Percentiles rank a stretch among this genome's conserved stretches.
Conservation (phyloP, 2,797 vertebrate species). For the Spinus pinus region DNA sequence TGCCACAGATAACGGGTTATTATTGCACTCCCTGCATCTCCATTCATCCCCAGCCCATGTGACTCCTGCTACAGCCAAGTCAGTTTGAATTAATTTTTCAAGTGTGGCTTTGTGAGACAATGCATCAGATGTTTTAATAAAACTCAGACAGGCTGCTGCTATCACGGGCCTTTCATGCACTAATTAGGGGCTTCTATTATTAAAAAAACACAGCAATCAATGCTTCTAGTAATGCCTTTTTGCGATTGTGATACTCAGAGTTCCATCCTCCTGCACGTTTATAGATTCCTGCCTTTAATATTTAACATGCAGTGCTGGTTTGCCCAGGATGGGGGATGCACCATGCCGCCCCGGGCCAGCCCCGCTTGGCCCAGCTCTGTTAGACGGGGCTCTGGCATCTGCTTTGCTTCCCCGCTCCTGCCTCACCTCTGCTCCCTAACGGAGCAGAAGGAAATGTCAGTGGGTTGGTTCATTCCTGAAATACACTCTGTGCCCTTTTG, state of each 20-base stretch:
- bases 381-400: neutral
- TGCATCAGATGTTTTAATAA: slow-evolving; percentile 72
- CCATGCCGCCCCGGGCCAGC: neutral
- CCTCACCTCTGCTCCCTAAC: neutral
- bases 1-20: slow-evolving; percentile 34
- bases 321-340: neutral
- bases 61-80: slow-evolving; percentile 41
- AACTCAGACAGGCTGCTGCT: slow-evolving; percentile 64
- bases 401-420: neutral
- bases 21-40: slow-evolving; percentile 1
- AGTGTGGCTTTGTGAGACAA: slow-evolving; percentile 53
- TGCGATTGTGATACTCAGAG: neutral
- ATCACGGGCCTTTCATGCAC: slow-evolving; percentile 29
- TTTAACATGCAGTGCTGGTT: neutral
- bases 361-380: neutral
- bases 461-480: neutral
- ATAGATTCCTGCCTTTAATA: slow-evolving; percentile 30
- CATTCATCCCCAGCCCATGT: slow-evolving; percentile 53
- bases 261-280: slow-evolving; percentile 33
- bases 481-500: neutral
- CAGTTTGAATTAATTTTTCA: slow-evolving; percentile 71
- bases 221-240: slow-evolving; percentile 58
- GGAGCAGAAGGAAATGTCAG: neutral
- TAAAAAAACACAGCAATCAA: slow-evolving; percentile 34
- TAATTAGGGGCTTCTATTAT: slow-evolving; percentile 59